These are phyloP conservation scores for Myripristis murdjan DNA, from an alignment of 2,797 vertebrate genomes.

Conservation along the genomic window DNA sequence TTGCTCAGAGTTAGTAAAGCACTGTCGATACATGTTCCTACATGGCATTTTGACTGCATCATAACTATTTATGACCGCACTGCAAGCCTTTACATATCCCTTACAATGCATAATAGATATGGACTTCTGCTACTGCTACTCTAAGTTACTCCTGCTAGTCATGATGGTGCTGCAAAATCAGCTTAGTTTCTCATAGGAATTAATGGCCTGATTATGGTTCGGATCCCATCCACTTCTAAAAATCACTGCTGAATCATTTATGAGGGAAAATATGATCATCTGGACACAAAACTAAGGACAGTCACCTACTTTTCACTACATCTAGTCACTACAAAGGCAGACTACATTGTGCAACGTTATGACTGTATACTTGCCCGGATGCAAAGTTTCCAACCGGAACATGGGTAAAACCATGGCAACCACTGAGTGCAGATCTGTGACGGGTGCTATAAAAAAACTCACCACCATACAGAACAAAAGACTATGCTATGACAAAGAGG, in stretches of 20 bases:
- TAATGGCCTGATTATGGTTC: constrained; percentile 2
- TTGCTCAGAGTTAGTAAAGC: too few species aligned
- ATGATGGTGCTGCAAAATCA: constrained; percentile 11
- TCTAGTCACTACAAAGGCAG: constrained; percentile 58
- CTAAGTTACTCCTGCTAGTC: not conserved
- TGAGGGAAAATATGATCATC: constrained; percentile 1
- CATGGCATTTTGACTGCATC: too few species aligned
- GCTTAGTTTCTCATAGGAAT: not conserved
- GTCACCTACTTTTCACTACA: constrained; percentile 48
- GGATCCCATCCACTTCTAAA: constrained; percentile 5
- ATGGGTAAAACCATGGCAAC: constrained; percentile 75
- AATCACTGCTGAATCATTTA: not conserved
- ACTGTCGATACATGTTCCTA: too few species aligned
- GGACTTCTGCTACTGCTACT: not conserved
- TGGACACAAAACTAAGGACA: constrained; percentile 13
- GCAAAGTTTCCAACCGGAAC: constrained; percentile 75
- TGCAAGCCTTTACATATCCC: constrained; percentile 3
- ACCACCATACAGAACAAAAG: constrained; percentile 50
- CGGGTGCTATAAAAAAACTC: constrained; percentile 67
- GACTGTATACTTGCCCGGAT: constrained; percentile 80
- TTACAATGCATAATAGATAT: constrained; percentile 24
- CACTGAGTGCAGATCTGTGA: constrained; percentile 75
- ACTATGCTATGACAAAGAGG: constrained; percentile 16
- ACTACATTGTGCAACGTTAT: constrained; percentile 58
- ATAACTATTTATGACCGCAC: too few species aligned